Conservation (phyloP, 2,888 invertebrate species). For the Epiblema foenella region DNA sequence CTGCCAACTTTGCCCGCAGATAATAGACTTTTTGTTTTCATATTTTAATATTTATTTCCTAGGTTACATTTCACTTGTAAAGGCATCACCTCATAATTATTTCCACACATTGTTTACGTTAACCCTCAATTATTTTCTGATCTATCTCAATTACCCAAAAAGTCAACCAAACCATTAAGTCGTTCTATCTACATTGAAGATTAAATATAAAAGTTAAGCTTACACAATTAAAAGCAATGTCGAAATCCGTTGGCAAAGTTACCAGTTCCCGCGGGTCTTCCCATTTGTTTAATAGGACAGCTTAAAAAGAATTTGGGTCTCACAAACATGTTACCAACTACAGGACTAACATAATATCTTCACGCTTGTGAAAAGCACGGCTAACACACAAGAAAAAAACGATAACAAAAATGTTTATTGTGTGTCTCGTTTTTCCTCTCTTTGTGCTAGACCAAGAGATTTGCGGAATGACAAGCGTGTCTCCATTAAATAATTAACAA, state of each 20-base stretch:
- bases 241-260: conserved; percentile 18
- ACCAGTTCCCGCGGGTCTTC: conserved; percentile 7
- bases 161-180: not conserved
- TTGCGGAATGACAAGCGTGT: not conserved
- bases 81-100: not conserved
- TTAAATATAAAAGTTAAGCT: not conserved
- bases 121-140: not conserved
- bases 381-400: not conserved
- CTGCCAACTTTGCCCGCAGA: conserved; percentile 11
- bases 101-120: not conserved
- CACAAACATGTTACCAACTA: not conserved
- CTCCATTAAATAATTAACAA: not conserved
- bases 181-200: conserved; percentile 1
- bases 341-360: not conserved
- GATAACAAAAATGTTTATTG: not conserved
- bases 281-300: conserved; percentile 8
- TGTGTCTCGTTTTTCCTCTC: not conserved
- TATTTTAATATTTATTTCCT: too few species aligned
- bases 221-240: not conserved
- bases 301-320: not conserved
- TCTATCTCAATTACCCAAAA: not conserved
- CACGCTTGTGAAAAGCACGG: not conserved
- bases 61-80: not conserved
- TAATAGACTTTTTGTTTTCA: not conserved
- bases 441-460: not conserved